Conservation (phyloP, 2,113 vertebrate genomes). For the Siniperca chuatsi region DNA sequence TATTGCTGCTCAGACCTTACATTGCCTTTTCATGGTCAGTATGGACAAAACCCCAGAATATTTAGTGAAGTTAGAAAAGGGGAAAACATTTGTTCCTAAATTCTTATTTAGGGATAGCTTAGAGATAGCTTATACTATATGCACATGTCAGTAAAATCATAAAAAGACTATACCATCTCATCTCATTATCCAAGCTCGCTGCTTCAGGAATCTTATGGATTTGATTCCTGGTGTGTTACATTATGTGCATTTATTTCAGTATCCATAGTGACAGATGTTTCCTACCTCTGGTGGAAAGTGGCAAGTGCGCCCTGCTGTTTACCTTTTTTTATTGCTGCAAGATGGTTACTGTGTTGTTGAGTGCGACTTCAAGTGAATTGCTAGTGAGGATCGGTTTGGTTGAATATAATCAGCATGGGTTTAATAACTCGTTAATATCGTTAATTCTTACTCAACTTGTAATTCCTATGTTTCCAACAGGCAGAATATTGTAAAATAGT, state of each 20-base stretch:
- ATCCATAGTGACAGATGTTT: slow-evolving; percentile 63
- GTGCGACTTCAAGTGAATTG: not conserved
- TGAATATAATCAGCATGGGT: slow-evolving; percentile 1
- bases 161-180: slow-evolving; percentile 4
- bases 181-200: not conserved
- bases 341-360: slow-evolving; percentile 17
- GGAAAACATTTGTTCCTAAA: not conserved
- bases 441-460: not conserved
- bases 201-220: slow-evolving; percentile 42
- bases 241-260: not conserved
- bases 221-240: not conserved
- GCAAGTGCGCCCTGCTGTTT: slow-evolving; percentile 44
- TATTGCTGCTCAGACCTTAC: not conserved
- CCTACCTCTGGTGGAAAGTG: slow-evolving; percentile 47
- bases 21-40: not conserved
- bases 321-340: slow-evolving; percentile 19
- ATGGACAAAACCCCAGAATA: not conserved
- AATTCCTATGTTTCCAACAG: slow-evolving; percentile 3
- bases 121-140: not conserved
- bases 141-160: slow-evolving; percentile 6
- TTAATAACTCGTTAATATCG: not conserved
- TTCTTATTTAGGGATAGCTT: not conserved
- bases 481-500: not conserved
- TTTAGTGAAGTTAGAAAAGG: slow-evolving; percentile 4
- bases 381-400: not conserved